Percentiles rank a stretch among this genome's conserved stretches.
These are phyloP conservation scores for Sterrhoptilus dennistouni DNA, from an alignment of 2,113 vertebrate species.

Conservation along the genomic window DNA sequence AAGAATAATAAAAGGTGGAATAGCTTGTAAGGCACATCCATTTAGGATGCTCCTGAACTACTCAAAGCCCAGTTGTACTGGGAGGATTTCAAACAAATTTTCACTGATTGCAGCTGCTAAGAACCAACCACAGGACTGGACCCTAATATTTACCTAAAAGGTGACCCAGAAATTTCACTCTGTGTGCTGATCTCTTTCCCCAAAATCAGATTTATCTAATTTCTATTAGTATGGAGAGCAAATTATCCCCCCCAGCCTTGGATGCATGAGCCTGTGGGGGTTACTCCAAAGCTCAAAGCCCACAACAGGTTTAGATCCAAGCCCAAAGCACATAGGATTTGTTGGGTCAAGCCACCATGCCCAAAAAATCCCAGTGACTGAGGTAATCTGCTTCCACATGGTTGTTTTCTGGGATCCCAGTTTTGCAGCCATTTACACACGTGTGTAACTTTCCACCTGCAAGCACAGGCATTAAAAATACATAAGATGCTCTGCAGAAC, in stretches of 20 bases:
- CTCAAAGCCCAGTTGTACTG: background rate
- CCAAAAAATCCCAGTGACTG: background rate
- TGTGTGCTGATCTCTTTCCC: background rate
- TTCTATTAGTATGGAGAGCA: background rate
- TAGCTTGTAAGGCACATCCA: background rate
- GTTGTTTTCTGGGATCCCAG: background rate
- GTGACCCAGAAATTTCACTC: background rate
- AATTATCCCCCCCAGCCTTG: background rate
- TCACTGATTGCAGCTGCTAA: background rate
- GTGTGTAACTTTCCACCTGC: constrained; percentile 10
- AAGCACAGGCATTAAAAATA: background rate
- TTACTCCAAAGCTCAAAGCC: background rate
- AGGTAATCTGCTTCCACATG: background rate
- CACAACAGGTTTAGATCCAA: background rate
- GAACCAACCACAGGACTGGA: background rate
- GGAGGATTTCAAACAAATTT: constrained; percentile 46
- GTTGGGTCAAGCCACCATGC: background rate
- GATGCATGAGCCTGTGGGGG: background rate
- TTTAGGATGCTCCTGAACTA: background rate
- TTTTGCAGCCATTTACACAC: background rate
- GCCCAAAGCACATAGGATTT: background rate
- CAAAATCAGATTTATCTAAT: background rate
- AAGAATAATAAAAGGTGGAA: constrained; percentile 40
- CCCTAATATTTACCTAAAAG: background rate
- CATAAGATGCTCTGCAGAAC: background rate